These are phyloP conservation scores for Sarcophaga subvicina DNA, from an alignment of 2,888 invertebrate genomes.

Conservation along the genomic window DNA sequence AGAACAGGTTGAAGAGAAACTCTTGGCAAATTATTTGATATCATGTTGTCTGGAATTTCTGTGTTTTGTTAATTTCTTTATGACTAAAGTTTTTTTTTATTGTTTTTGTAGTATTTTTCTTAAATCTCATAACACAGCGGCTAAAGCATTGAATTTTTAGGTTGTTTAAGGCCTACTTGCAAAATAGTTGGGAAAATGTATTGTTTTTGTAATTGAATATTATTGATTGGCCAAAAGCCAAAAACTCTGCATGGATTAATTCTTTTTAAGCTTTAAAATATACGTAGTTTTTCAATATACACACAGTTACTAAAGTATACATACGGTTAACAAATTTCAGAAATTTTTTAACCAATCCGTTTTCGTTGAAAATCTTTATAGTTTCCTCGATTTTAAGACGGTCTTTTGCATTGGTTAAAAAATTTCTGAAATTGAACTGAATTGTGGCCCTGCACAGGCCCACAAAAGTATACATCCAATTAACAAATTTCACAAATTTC, in stretches of 20 bases:
- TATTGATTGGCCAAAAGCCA: constrained; percentile 80
- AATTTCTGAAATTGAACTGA: too few species aligned
- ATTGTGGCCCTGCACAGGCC: too few species aligned
- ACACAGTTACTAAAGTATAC: too few species aligned
- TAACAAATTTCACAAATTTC: too few species aligned
- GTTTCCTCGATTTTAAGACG: too few species aligned
- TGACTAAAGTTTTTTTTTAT: constrained; percentile 34
- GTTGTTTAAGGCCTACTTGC: too few species aligned
- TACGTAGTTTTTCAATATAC: too few species aligned
- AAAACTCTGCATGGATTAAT: constrained; percentile 71
- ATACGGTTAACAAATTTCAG: too few species aligned
- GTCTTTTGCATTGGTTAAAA: too few species aligned
- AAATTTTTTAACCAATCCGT: too few species aligned
- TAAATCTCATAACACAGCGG: constrained; percentile 18
- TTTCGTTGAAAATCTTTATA: too few species aligned
- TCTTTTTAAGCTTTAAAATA: not conserved
- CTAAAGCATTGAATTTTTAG: not conserved
- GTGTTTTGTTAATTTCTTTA: constrained; percentile 24
- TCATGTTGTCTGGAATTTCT: constrained; percentile 53
- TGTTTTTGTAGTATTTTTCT: constrained; percentile 11
- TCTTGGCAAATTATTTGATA: constrained; percentile 61
- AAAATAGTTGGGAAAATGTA: not conserved
- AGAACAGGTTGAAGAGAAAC: constrained; percentile 46
- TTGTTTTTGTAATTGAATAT: constrained; percentile 76
- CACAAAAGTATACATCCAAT: too few species aligned